Evolutionary conservation across 2,888 invertebrate species (phyloP), one percentile per base, ranked within the genome.

Genomic region (Agrypnus murinus): DNA sequence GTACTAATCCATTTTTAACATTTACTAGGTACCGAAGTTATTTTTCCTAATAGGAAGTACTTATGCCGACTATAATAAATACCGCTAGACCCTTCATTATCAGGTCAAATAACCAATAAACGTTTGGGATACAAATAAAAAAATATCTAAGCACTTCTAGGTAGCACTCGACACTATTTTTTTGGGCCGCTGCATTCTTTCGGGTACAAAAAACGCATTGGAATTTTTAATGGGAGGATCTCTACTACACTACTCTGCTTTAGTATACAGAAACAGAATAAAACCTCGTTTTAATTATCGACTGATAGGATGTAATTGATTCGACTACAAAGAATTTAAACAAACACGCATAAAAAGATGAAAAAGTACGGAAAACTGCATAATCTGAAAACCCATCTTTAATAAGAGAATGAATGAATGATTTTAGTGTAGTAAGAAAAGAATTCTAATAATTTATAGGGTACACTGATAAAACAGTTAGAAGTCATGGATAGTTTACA

Each of bases 141-240:
- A 60, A 62, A 50, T 38, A 34, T 50, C 59, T 43, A 46, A 17
- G 43, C 36, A 34, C 48, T 50, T 58, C 17, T 63, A 63, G 69
- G 65, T 65, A 59, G 43, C 32, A 36, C 12, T 31, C n/a, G 43
- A 34, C 55, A 74, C 14, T 73, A 74, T 72, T 75, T 65, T 63
- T 57, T 71, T 74, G 75, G 72, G 17, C 74, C 40, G 45, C 77
- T 77, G 75, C 77, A 77, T 77, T 77, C 77, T 74, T 75, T 69
- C 59, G 69, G 55, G 70, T 68, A 75, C 65, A 72, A 75, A 73
- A 75, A 75, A 74, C 72, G 74, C 75, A 74, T 73, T 67, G 75
- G 75, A 75, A 76, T 75, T 77, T 75, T 77, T 66, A 74, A 74
- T 74, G 72, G 71, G 69, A 62, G 73, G 72, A 63, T 68, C 73